Conservation (phyloP, 2,888 invertebrate species). For the Aphrophora alni region DNA sequence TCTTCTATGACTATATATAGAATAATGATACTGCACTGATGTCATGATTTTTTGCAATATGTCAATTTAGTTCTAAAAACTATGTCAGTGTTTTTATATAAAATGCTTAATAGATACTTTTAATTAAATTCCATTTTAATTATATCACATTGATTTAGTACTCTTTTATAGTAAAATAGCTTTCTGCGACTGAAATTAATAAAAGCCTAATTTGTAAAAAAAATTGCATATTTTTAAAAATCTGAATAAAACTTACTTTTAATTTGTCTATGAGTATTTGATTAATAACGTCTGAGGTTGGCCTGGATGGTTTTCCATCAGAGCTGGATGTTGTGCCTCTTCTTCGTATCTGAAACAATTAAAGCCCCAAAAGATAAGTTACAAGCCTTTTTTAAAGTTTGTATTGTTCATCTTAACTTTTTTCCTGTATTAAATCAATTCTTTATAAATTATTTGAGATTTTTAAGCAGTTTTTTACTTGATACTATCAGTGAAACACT, state of each 20-base stretch:
- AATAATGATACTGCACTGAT: neutral
- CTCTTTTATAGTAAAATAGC: too few relatives aligned
- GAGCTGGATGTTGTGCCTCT: slow-evolving; percentile 54
- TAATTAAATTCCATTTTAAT: too few relatives aligned
- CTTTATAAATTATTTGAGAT: too few relatives aligned
- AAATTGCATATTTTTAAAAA: too few relatives aligned
- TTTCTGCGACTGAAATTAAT: too few relatives aligned
- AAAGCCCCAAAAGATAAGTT: slow-evolving; percentile 15
- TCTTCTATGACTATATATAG: neutral
- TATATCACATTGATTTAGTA: too few relatives aligned
- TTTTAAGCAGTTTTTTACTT: too few relatives aligned
- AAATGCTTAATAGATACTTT: too few relatives aligned
- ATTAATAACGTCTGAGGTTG: slow-evolving; percentile 66
- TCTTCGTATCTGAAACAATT: slow-evolving; percentile 50
- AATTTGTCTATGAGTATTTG: slow-evolving; percentile 66
- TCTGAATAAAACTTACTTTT: slow-evolving; percentile 58
- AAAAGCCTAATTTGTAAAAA: too few relatives aligned
- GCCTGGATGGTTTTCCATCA: slow-evolving; percentile 58
- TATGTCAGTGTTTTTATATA: too few relatives aligned
- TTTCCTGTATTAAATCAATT: neutral
- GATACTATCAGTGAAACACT: too few relatives aligned
- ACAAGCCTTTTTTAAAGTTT: neutral
- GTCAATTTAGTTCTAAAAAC: too few relatives aligned
- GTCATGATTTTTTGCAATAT: neutral
- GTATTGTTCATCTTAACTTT: neutral